A percentile compares a stretch with the other conserved stretches of the same genome.
phyloP scores from a whole-genome alignment of 2,888 invertebrate genomes.

The Meteorus cinctellus region DNA sequence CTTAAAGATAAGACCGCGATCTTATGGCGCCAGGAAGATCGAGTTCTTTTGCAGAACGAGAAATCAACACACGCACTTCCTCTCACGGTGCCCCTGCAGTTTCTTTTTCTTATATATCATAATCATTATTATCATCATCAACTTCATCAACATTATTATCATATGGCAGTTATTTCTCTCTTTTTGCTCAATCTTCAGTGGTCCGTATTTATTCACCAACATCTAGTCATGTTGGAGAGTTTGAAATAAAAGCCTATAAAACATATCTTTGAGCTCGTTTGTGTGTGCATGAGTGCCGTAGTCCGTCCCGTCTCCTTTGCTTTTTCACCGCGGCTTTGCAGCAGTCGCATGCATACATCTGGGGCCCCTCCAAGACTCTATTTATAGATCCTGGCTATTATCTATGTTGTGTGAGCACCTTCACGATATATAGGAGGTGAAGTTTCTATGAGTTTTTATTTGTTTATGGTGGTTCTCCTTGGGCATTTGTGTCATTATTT shows the following conservation, averaged over 20 bases:
- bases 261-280: not conserved
- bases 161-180: conserved; percentile 31
- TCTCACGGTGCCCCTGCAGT: not conserved
- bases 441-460: not conserved
- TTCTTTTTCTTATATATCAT: not conserved
- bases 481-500: not conserved
- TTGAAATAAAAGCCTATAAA: conserved; percentile 5
- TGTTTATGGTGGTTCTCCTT: not conserved
- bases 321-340: not conserved
- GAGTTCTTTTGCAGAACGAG: conserved; percentile 5
- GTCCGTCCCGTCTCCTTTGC: not conserved
- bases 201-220: not conserved
- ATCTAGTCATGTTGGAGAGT: not conserved
- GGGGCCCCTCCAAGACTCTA: conserved; percentile 41
- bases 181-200: not conserved
- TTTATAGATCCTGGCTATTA: conserved; percentile 57
- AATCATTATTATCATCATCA: conserved; percentile 1
- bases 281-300: not conserved
- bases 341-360: not conserved
- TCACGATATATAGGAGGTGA: conserved; percentile 12
- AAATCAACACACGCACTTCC: conserved; percentile 7
- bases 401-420: conserved; percentile 53
- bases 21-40: conserved; percentile 8
- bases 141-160: conserved; percentile 11
- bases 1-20: not conserved